Evolutionary conservation across 2,888 invertebrate species (phyloP), one percentile per base, ranked within the genome.

Genomic region (Lithophane semibrunnea): DNA sequence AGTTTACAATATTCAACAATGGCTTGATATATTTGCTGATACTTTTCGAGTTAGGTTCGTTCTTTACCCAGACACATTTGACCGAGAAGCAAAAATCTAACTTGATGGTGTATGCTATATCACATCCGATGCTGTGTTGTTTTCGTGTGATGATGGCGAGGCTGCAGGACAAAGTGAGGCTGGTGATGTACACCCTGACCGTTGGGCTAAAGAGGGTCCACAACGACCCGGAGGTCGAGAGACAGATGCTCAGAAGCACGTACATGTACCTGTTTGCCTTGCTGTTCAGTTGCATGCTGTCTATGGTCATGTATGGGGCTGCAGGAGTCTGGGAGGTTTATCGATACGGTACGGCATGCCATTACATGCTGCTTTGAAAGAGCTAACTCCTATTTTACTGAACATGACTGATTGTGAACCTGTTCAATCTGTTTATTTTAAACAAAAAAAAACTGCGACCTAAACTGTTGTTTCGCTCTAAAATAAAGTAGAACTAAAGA

Each of bases 191-290:
- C 13, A 85, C 84, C 7, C 75, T 94, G 56, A 76, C 87, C 0
- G 80, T 92, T 1, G 75, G 21, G 0, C 74, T 94, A 47, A 94
- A 94, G 75, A 74, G 74, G 4, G 73, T 87, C 0, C 86, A 92
- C 77, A 94, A 93, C 66, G 92, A 95, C 73, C 70, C 75, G 0
- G 79, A 86, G 5, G 88, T 94, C 12, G 94, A 95, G 61, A 80
- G 73, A 65, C 77, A 88, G 13, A 93, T 94, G 93, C 90, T 95
- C 9, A 88, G 75, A 52, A 92, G 86, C 64, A 83, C 89, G 0
- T 82, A 84, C 58, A 54, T 86, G 4, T 93, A 90, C 56, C 78
- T 90, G 0, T 60, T 76, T 1, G 87, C 90, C 0, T 88, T 91
- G 56, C 8, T 89, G 0, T 61, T 74, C 1, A 85, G 71, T 61